Base-by-base conservation (phyloP, 1,140 invertebrate species). In the Ceratina australensis region DNA sequence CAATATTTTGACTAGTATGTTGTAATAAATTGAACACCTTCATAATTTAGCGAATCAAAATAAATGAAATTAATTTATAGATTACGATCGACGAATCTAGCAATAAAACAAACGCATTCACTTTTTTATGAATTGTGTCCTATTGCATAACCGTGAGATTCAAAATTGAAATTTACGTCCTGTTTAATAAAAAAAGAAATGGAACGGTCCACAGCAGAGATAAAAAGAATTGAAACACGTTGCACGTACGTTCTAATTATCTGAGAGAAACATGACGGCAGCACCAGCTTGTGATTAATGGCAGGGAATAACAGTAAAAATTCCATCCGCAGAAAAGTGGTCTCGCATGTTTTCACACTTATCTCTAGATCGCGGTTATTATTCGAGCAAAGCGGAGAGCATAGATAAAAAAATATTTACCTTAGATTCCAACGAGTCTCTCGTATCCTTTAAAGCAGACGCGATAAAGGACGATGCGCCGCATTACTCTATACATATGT, bases 381-480 rank as follows among this genome's bases (percentile, higher is more conserved):
- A 56, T 68, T 42, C 52, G 3, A 56, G 50, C 66, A 10, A n/a
- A 26, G n/a, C 18, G 52, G 33, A 56, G 22, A 54, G 22, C 22
- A 22, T 22, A 49, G 33, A 20, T 54, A 56, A 28, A 16, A 26
- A 57, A 26, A 22, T 20, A 8, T 28, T 68, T n/a, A 33, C 50
- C 26, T 68, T 42, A 33, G 24, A 54, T 68, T 68, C 24, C n/a
- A 56, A 2, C 50, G 66, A 56, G 8, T 42, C 66, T 13, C 24
- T 68, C 18, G 52, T 57, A 68, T 26, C 16, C 56, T 26, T 33
- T 56, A 57, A 57, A 67, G 33, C 26, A 22, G 15, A 52, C 26
- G 66, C 24, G 50, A 68, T 68, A 68, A 68, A 68, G 24, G 52
- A 57, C 33, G 26, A 52, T 42, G 52, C 10, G 8, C 33, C 8